These are phyloP conservation scores for Tachina grossa DNA, from an alignment of 2,888 invertebrate species.

Conservation along the genomic window DNA sequence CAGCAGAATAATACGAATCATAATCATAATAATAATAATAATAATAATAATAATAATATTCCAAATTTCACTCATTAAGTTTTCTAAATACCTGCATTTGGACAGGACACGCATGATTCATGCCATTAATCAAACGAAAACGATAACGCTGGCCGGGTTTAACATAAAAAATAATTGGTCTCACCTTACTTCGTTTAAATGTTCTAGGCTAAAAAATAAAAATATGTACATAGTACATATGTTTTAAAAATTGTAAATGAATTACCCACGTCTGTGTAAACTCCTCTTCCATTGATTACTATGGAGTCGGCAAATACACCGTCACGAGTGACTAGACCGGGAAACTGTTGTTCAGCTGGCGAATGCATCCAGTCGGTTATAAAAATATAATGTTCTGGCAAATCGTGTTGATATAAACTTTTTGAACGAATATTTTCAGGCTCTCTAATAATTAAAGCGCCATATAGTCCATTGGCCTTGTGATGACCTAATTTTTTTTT, in stretches of 20 bases:
- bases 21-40: too few species aligned
- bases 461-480: conserved; percentile 91
- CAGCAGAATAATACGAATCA: too few species aligned
- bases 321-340: conserved; percentile 74
- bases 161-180: conserved; percentile 76
- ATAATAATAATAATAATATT: too few species aligned
- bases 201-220: conserved; percentile 41
- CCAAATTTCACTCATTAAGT: not conserved
- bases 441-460: conserved; percentile 88
- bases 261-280: conserved; percentile 73
- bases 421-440: conserved; percentile 85
- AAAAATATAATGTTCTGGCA: conserved; percentile 87
- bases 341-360: conserved; percentile 81
- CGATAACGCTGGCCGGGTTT: conserved; percentile 77
- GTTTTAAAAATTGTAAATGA: too few species aligned
- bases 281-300: conserved; percentile 79
- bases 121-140: conserved; percentile 80
- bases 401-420: conserved; percentile 89
- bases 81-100: conserved; percentile 75
- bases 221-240: not conserved
- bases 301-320: conserved; percentile 76
- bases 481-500: conserved; percentile 85
- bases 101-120: conserved; percentile 79
- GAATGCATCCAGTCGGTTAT: conserved; percentile 91
- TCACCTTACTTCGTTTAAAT: conserved; percentile 61